These are phyloP conservation scores for Pseudorasbora parva DNA, from an alignment of 2,113 vertebrate species.

Conservation along the genomic window DNA sequence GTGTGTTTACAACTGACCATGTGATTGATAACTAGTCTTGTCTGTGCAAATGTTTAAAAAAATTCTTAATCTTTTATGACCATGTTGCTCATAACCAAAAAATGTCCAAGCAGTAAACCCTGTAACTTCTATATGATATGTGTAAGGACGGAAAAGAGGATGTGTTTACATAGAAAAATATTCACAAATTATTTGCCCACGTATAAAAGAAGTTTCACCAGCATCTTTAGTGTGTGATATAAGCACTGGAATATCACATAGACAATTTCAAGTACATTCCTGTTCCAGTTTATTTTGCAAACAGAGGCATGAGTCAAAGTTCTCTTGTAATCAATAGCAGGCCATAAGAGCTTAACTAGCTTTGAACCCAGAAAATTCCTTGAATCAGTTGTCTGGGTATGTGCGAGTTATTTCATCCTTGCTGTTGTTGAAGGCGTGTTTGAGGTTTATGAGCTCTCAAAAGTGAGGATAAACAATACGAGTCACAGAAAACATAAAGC, in stretches of 20 bases:
- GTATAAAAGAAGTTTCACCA: not conserved
- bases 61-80: not conserved
- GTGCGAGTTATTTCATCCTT: not conserved
- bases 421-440: not conserved
- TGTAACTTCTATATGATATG: not conserved
- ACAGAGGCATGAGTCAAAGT: not conserved
- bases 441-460: conserved; percentile 22
- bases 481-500: not conserved
- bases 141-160: not conserved
- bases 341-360: not conserved
- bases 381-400: not conserved
- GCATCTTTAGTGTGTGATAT: not conserved
- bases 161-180: not conserved
- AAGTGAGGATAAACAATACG: not conserved
- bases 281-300: not conserved
- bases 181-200: not conserved
- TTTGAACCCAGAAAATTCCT: not conserved
- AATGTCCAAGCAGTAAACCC: not conserved
- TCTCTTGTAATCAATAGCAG: not conserved
- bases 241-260: not conserved
- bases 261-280: not conserved
- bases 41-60: not conserved
- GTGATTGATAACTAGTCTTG: not conserved
- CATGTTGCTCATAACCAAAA: not conserved
- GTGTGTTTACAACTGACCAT: not conserved